phyloP scores from a whole-genome alignment of 1,140 invertebrate genomes.

The Berghia stephanieae region DNA sequence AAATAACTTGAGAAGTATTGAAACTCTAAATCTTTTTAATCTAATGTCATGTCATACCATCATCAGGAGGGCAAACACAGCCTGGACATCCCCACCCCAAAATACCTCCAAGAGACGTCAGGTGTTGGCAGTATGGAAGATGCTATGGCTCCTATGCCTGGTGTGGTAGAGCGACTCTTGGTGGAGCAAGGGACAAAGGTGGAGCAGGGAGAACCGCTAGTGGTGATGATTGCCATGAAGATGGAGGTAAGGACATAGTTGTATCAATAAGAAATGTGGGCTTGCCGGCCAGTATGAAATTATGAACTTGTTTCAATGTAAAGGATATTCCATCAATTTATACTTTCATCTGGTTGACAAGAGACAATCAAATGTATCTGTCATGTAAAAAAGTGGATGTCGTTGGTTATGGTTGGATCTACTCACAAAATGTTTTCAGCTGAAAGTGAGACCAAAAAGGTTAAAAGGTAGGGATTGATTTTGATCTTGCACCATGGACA shows the following conservation, averaged over 20 bases:
- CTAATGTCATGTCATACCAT: too few relatives aligned
- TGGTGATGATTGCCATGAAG: constrained; percentile 98
- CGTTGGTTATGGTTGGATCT: neutral
- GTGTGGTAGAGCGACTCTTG: constrained; percentile 90
- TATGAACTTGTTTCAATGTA: neutral
- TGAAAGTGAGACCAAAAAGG: too few relatives aligned
- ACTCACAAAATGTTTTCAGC: too few relatives aligned
- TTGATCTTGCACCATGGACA: too few relatives aligned
- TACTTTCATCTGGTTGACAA: neutral
- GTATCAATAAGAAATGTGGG: neutral
- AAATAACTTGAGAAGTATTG: too few relatives aligned
- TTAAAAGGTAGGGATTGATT: too few relatives aligned
- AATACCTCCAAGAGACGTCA: constrained; percentile 58
- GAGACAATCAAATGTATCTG: neutral
- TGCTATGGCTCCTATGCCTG: constrained; percentile 92
- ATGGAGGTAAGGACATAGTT: constrained; percentile 83
- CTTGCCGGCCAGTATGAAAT: neutral
- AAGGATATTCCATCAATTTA: neutral
- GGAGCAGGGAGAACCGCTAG: constrained; percentile 82
- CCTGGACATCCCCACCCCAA: constrained; percentile 66
- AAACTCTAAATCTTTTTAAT: too few relatives aligned
- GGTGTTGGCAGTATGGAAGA: constrained; percentile 62
- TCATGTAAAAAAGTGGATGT: neutral
- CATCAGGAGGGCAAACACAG: constrained; percentile 65
- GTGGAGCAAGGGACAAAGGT: constrained; percentile 83